phyloP scores from a whole-genome alignment of 2,888 invertebrate species.

The Chymomyza caudatula region DNA sequence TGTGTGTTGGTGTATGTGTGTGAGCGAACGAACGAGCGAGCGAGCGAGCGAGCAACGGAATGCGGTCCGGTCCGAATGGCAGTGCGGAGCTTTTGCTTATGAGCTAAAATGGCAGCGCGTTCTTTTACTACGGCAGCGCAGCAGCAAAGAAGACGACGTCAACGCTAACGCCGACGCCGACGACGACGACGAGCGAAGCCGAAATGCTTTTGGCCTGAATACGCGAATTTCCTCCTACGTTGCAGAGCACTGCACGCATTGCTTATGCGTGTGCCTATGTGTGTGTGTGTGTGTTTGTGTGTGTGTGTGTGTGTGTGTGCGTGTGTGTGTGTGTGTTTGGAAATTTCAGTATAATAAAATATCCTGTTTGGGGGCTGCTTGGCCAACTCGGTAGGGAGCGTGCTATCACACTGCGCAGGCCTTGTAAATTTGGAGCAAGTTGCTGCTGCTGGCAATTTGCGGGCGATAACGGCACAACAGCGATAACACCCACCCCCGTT shows the following conservation, averaged over 20 bases:
- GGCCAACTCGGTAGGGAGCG: slow-evolving; percentile 9
- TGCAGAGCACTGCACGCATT: slow-evolving; percentile 15
- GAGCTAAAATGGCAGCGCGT: slow-evolving; percentile 36
- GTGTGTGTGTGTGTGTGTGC: slow-evolving; percentile 20
- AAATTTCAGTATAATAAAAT: slow-evolving; percentile 76
- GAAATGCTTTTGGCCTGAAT: slow-evolving; percentile 60
- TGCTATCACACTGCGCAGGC: slow-evolving; percentile 46
- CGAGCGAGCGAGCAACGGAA: slow-evolving; percentile 48
- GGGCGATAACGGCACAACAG: slow-evolving; percentile 15
- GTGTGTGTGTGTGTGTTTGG: slow-evolving; percentile 28
- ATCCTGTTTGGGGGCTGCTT: slow-evolving; percentile 64
- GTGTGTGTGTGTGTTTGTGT: slow-evolving; percentile 1
- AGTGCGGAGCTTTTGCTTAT: slow-evolving; percentile 71
- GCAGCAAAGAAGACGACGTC: not conserved
- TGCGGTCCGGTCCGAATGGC: slow-evolving; percentile 65
- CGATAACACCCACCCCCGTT: slow-evolving; percentile 31
- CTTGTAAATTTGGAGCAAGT: slow-evolving; percentile 58
- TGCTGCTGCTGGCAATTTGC: slow-evolving; percentile 55
- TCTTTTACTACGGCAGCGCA: slow-evolving; percentile 44
- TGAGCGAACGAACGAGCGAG: slow-evolving; percentile 52
- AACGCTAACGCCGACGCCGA: not conserved
- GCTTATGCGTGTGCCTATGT: not conserved
- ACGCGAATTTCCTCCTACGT: slow-evolving; percentile 66
- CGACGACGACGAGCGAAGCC: slow-evolving; percentile 11
- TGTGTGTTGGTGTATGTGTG: slow-evolving; percentile 19